Evolutionary conservation across 2,797 vertebrate genomes (phyloP), one percentile per base, ranked within the genome.

Genomic region (Sparus aurata): DNA sequence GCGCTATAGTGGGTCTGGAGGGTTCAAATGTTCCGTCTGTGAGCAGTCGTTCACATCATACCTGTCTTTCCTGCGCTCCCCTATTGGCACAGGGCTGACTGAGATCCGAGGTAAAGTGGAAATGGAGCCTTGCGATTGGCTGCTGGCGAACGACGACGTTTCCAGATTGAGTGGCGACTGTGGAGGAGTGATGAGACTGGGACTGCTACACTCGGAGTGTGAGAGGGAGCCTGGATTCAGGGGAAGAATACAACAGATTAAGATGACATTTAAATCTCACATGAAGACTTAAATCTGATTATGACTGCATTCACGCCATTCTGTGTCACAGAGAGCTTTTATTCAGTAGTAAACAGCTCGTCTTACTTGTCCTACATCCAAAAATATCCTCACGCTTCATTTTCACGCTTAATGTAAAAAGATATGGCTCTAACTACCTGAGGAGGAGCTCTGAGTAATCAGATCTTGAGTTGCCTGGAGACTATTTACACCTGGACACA

Each of bases 61-160:
- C 98, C 97, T 96, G 95, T 99, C 98, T 95, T 99, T 99, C 86
- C 96, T 95, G 75, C 96, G 95, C 75, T 98, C 97, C 84, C 97
- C 97, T 0, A 95, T 89, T 53, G 96, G 97, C 0, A 97, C 91
- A 0, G 97, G 96, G 79, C 97, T 99, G 91, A 99, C 91, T 0
- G 97, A 98, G 85, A 99, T 98, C 67, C 97, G 95, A 50, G 97
- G 97, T 80, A 98, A 85, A 0, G 97, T 98, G 86, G 97, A 96
- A 84, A 98, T 97, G 67, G 97, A 98, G 89, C 96, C 96, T 89
- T 99, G 98, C 1, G 97, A 98, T 89, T 98, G 98, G 95, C 95
- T 97, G 87, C 97, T 98, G 80, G 96, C 91, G 1, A 97, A 98
- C 8, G 97, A 98, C 38, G 97, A 96, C 0, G 97, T 97, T 91